phyloP scores from a whole-genome alignment of 1,140 invertebrate genomes.

The Schlechtendalia chinensis region DNA sequence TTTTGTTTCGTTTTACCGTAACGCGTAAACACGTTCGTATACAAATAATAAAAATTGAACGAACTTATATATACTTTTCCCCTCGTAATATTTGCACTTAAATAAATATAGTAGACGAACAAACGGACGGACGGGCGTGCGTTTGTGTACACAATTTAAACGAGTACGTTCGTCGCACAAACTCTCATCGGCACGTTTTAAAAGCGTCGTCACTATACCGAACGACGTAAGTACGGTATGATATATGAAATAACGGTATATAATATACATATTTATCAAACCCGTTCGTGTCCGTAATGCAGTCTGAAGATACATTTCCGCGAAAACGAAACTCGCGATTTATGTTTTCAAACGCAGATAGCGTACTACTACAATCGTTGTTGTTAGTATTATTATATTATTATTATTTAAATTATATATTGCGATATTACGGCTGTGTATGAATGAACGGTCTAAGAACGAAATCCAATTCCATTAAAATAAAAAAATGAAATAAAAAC shows the following conservation, averaged over 20 bases:
- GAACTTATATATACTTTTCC: too few relatives aligned
- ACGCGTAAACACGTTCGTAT: too few relatives aligned
- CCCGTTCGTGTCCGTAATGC: background rate
- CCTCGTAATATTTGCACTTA: too few relatives aligned
- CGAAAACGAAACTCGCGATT: background rate
- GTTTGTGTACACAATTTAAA: background rate
- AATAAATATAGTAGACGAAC: too few relatives aligned
- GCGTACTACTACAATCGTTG: too few relatives aligned
- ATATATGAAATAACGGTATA: background rate
- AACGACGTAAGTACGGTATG: background rate
- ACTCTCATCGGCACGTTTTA: background rate
- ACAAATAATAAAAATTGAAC: too few relatives aligned
- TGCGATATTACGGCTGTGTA: background rate
- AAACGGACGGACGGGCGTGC: too few relatives aligned
- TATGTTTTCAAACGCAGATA: background rate
- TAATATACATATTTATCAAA: background rate
- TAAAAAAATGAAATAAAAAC: too few relatives aligned
- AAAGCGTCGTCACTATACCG: background rate
- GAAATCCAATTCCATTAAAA: slow-evolving; percentile 24
- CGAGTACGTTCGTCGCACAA: background rate
- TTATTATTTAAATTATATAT: slow-evolving; percentile 20
- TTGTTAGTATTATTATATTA: background rate
- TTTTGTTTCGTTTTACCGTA: too few relatives aligned
- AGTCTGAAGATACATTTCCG: background rate
- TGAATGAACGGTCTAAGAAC: background rate